Percentiles rank a stretch among this genome's conserved stretches.
Evolutionary conservation across 2,113 vertebrate species (phyloP).

Genomic region (Nannospalax galili): DNA sequence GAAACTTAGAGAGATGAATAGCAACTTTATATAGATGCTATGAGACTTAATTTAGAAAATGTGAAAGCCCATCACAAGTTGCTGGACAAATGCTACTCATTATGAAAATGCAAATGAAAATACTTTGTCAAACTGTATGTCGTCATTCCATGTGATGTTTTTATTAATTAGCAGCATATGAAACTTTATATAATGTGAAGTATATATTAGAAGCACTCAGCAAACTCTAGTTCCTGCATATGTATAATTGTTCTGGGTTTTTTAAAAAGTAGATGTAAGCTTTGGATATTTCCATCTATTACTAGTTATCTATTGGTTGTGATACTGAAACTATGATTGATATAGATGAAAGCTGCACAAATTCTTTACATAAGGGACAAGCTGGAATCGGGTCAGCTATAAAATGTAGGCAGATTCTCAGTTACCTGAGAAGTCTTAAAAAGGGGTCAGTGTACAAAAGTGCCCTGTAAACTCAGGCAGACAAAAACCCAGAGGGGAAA

Average conservation of each 20-base stretch:
- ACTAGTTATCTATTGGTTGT: not conserved
- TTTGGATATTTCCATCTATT: not conserved
- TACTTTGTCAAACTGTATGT: not conserved
- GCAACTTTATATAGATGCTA: not conserved
- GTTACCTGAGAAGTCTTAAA: not conserved
- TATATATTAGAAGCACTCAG: not conserved
- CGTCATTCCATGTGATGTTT: not conserved
- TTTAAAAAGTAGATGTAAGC: not conserved
- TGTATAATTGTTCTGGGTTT: not conserved
- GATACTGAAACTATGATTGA: not conserved
- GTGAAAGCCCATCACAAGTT: not conserved
- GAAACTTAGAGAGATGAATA: not conserved
- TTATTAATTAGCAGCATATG: not conserved
- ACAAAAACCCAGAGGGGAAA: too few relatives aligned
- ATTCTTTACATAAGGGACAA: not conserved
- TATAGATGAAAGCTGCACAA: not conserved
- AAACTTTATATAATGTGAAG: not conserved
- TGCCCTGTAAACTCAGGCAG: too few relatives aligned
- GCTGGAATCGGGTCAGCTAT: not conserved
- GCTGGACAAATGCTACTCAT: not conserved
- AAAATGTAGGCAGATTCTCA: not conserved
- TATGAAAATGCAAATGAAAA: not conserved
- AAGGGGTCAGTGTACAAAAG: too few relatives aligned
- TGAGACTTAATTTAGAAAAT: conserved; percentile 5
- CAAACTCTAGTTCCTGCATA: not conserved